Conservation (phyloP, 1,140 invertebrate genomes). For the Chironomus tepperi region DNA sequence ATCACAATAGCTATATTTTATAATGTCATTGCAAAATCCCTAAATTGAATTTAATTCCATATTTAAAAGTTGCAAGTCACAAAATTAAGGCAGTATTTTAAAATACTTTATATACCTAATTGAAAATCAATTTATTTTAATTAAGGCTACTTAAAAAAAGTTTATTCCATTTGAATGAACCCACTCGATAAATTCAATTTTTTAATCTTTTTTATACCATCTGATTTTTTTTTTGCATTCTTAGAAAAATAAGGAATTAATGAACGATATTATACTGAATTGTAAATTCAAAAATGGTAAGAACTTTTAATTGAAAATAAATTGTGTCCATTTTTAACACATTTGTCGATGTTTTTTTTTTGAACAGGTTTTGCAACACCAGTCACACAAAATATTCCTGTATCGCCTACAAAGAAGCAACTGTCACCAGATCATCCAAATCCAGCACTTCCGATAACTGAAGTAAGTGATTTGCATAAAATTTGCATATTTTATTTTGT, state of each 20-base stretch:
- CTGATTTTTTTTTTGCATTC: conserved; percentile 39
- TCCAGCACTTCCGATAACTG: conserved; percentile 51
- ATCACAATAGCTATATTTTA: no score
- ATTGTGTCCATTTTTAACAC: background rate
- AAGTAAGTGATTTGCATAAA: conserved; percentile 36
- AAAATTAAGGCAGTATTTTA: no score
- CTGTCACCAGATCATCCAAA: conserved; percentile 50
- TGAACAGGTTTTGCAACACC: conserved; percentile 42
- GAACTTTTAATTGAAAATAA: conserved; percentile 28
- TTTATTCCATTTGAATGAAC: no score
- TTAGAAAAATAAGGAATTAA: conserved; percentile 60
- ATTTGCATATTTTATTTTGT: conserved; percentile 17
- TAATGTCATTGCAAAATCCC: no score
- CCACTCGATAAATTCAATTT: background rate
- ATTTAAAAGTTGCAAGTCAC: no score
- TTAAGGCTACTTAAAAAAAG: no score
- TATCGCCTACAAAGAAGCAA: conserved; percentile 44
- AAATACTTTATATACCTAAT: no score
- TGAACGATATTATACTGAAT: conserved; percentile 54
- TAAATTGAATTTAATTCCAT: no score
- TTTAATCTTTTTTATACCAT: conserved; percentile 27
- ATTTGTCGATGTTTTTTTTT: background rate
- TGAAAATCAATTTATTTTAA: no score
- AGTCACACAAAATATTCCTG: conserved; percentile 36
- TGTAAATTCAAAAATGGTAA: conserved; percentile 57